Evolutionary conservation across 2,113 vertebrate species (phyloP).

Genomic region (Terrapene triunguis): DNA sequence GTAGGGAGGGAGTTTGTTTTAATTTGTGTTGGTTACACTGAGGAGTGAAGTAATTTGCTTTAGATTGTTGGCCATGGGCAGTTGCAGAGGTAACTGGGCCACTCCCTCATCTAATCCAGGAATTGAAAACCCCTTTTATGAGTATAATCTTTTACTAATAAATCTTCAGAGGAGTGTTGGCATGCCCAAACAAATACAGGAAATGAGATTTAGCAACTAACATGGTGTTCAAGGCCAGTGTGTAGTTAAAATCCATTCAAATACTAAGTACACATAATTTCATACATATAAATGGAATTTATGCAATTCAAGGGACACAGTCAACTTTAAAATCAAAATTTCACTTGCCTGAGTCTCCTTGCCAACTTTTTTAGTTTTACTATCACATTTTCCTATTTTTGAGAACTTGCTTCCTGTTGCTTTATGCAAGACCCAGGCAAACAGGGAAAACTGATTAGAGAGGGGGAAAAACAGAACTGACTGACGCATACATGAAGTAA

Average conservation of each 20-base stretch:
- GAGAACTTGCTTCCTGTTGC: constrained; percentile 37
- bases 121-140: constrained; percentile 35
- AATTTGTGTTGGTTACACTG: not conserved
- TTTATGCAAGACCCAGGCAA: constrained; percentile 33
- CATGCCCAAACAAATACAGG: constrained; percentile 57
- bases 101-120: constrained; percentile 41
- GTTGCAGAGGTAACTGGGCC: constrained; percentile 22
- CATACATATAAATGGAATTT: not conserved
- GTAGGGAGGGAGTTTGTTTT: not conserved
- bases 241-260: not conserved
- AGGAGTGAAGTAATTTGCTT: constrained; percentile 17
- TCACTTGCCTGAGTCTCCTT: not conserved
- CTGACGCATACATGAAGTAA: not conserved
- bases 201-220: constrained; percentile 46
- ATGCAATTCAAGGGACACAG: not conserved
- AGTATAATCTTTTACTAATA: constrained; percentile 55
- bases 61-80: not conserved
- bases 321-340: not conserved
- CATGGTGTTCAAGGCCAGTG: not conserved
- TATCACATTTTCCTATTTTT: constrained; percentile 54
- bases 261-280: not conserved
- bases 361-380: not conserved
- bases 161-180: constrained; percentile 58
- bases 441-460: constrained; percentile 34
- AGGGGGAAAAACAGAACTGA: not conserved